Percentiles rank a stretch among this genome's conserved stretches.
Conservation (phyloP, 2,797 vertebrate species). For the Caiman crocodilus region DNA sequence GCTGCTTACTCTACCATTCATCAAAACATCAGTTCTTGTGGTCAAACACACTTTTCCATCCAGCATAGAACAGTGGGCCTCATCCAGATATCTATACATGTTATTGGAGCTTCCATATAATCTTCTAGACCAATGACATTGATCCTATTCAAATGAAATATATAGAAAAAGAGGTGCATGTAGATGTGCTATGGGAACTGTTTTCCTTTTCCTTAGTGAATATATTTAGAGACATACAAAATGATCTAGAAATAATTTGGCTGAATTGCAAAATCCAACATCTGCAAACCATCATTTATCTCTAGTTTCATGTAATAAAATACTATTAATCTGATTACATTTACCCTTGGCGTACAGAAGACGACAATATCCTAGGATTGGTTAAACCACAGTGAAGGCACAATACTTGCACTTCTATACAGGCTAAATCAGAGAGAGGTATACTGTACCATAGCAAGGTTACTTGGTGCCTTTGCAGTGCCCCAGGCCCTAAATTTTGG, state of each 20-base stretch:
- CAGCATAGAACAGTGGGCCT: background rate
- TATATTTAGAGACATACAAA: background rate
- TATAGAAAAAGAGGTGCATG: background rate
- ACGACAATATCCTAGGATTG: background rate
- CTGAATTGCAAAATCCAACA: background rate
- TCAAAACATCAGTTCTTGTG: background rate
- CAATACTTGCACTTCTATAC: too few species aligned
- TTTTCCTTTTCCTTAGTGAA: background rate
- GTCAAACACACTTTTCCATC: background rate
- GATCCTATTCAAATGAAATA: background rate
- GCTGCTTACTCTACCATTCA: fast-evolving
- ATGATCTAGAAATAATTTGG: background rate
- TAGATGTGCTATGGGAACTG: background rate
- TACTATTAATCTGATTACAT: background rate
- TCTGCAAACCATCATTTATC: background rate
- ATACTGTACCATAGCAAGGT: too few species aligned
- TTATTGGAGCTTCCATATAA: background rate
- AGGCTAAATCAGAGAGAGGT: too few species aligned
- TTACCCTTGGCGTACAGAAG: background rate
- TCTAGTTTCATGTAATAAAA: background rate
- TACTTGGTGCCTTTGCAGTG: too few species aligned
- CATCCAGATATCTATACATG: background rate
- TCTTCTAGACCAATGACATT: background rate
- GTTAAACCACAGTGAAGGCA: background rate
- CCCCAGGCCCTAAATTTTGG: too few species aligned